Evolutionary conservation across 2,888 invertebrate genomes (phyloP).

Genomic region (Noctuana brunneofusca): DNA sequence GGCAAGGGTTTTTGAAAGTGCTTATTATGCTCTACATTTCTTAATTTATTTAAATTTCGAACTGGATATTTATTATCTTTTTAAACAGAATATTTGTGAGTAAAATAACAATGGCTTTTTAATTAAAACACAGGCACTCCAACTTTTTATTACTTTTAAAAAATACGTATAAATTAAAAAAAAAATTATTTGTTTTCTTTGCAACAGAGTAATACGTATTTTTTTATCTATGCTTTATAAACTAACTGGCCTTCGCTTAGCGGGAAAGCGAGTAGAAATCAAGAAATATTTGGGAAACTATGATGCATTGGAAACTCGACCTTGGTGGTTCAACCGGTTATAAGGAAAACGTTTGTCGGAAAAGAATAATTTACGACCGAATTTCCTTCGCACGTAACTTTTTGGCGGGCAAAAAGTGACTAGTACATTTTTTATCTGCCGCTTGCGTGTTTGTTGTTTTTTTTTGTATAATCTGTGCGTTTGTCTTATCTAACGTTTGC

Average conservation of each 20-base stretch:
- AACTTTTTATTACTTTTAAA: too few species aligned
- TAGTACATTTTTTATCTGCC: slow-evolving; percentile 49
- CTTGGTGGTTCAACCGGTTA: slow-evolving; percentile 41
- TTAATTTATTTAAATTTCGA: neutral
- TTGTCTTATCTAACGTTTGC: neutral
- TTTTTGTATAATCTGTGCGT: slow-evolving; percentile 27
- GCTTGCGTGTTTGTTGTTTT: slow-evolving; percentile 47
- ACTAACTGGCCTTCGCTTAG: slow-evolving; percentile 27
- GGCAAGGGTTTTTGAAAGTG: neutral
- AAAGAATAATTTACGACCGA: slow-evolving; percentile 48
- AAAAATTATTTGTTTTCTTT: too few species aligned
- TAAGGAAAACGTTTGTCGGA: slow-evolving; percentile 60
- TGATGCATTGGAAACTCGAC: slow-evolving; percentile 48
- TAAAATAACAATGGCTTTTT: too few species aligned
- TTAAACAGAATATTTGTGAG: too few species aligned
- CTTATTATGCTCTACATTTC: neutral
- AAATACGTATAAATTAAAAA: too few species aligned
- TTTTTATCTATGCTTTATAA: slow-evolving; percentile 1
- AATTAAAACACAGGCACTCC: too few species aligned
- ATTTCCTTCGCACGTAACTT: slow-evolving; percentile 58
- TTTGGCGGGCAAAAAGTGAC: slow-evolving; percentile 53
- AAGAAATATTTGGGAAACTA: slow-evolving; percentile 46
- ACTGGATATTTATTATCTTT: neutral
- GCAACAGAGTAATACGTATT: neutral
- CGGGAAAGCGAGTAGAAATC: slow-evolving; percentile 50